These are phyloP conservation scores for Sipha maydis DNA, from an alignment of 2,888 invertebrate species.

Conservation along the genomic window DNA sequence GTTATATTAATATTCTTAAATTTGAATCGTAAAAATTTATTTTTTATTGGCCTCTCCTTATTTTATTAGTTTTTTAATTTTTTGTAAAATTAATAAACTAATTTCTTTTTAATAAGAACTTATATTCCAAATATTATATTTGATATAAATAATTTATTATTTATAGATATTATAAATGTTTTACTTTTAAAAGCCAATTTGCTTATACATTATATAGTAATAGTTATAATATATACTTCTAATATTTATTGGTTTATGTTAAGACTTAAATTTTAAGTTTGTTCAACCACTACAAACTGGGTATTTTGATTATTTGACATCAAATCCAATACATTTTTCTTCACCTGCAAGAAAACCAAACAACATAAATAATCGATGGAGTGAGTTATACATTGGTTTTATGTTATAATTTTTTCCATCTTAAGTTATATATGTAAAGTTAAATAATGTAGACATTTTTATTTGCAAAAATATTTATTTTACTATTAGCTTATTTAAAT, in stretches of 20 bases:
- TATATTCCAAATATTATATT: no score
- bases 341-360: slow-evolving; percentile 59
- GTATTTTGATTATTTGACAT: slow-evolving; percentile 56
- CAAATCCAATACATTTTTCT: slow-evolving; percentile 60
- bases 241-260: slow-evolving; percentile 45
- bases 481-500: slow-evolving; percentile 25
- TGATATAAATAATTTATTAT: no score
- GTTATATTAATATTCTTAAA: no score
- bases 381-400: slow-evolving; percentile 63
- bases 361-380: slow-evolving; percentile 63
- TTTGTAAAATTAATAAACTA: no score
- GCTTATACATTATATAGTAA: no score
- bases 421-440: background rate
- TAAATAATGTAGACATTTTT: background rate
- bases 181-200: no score
- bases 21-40: no score
- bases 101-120: no score
- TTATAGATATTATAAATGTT: no score
- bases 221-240: no score
- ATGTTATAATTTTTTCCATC: background rate
- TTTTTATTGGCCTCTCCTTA: no score
- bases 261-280: slow-evolving; percentile 60
- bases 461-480: background rate
- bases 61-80: no score
- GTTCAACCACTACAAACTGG: slow-evolving; percentile 45